phyloP scores from a whole-genome alignment of 2,113 vertebrate genomes.

The Bubo bubo region DNA sequence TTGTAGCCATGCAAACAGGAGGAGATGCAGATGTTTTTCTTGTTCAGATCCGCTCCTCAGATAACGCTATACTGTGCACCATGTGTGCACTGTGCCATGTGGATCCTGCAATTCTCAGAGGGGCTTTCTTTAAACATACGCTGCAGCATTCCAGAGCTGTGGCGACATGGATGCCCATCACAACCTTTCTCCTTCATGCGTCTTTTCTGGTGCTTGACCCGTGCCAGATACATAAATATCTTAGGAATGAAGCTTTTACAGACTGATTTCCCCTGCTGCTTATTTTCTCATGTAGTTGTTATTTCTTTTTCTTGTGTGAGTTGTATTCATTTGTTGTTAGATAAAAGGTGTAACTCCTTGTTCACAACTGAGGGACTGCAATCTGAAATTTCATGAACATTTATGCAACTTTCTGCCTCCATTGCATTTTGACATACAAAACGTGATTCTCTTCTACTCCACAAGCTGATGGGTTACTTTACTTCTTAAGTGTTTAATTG shows the following conservation, averaged over 20 bases:
- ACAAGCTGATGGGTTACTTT: not conserved
- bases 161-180: not conserved
- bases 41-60: not conserved
- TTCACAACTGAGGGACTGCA: not conserved
- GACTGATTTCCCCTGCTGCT: not conserved
- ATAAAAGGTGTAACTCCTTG: not conserved
- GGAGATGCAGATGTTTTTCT: slow-evolving; percentile 40
- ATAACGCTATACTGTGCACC: slow-evolving; percentile 12
- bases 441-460: not conserved
- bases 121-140: not conserved
- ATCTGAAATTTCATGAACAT: not conserved
- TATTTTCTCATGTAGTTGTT: not conserved
- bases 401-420: not conserved
- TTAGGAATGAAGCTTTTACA: not conserved
- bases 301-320: not conserved
- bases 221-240: not conserved
- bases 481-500: not conserved
- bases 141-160: slow-evolving; percentile 14
- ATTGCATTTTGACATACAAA: not conserved
- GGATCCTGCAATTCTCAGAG: not conserved
- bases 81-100: not conserved
- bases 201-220: not conserved
- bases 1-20: slow-evolving; percentile 22
- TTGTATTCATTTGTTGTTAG: not conserved
- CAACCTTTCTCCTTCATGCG: not conserved